Evolutionary conservation across 64 coral and sea anemone species (phyloP).

Genomic region (Porites lutea): DNA sequence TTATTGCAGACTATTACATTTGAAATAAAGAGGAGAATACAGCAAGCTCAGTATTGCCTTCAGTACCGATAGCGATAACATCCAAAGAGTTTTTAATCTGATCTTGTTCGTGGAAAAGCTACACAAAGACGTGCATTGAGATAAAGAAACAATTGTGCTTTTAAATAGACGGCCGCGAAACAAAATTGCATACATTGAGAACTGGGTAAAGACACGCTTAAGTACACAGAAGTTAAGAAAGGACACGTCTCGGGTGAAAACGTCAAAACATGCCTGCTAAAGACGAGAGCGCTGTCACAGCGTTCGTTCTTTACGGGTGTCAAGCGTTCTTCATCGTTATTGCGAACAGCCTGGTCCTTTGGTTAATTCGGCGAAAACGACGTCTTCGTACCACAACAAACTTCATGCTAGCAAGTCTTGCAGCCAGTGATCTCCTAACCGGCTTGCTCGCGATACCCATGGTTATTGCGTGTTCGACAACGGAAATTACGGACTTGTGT

Average conservation of each 20-base stretch:
- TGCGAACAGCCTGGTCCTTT: slow-evolving; percentile 38
- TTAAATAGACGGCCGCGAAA: not conserved
- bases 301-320: slow-evolving; percentile 38
- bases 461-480: slow-evolving; percentile 38
- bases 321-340: slow-evolving; percentile 21
- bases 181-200: not conserved
- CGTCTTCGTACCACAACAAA: slow-evolving; percentile 53
- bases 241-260: not conserved
- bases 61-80: not conserved
- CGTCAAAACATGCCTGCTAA: not conserved
- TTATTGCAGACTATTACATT: not conserved
- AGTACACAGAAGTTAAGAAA: too few relatives aligned
- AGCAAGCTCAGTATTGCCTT: not conserved
- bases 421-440: slow-evolving; percentile 59
- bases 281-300: not conserved
- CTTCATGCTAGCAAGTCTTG: slow-evolving; percentile 48
- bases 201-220: too few relatives aligned
- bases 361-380: slow-evolving; percentile 28
- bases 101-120: not conserved
- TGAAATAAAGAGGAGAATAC: not conserved
- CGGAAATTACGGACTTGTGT: not conserved
- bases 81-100: not conserved
- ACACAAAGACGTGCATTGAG: not conserved
- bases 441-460: slow-evolving; percentile 52
- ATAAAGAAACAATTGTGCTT: not conserved